Conservation (phyloP, 2,888 invertebrate genomes). For the Ditula angustiorana region DNA sequence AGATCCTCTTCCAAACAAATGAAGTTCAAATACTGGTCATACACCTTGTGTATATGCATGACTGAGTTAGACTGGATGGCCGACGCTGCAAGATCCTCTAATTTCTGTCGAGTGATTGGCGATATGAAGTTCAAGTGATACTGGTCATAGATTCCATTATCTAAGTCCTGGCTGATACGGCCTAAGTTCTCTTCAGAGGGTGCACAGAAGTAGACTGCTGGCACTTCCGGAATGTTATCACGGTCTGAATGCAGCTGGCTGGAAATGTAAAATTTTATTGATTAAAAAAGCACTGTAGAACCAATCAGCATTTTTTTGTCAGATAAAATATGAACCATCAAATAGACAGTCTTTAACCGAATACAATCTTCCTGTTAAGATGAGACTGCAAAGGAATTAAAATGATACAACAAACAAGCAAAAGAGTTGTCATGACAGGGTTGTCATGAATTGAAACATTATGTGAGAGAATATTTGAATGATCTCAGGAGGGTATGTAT, state of each 20-base stretch:
- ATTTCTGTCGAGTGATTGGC: conserved; percentile 95
- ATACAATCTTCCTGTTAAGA: too few relatives aligned
- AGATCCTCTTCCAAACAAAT: conserved; percentile 99
- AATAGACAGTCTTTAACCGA: too few relatives aligned
- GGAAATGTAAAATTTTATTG: conserved; percentile 48
- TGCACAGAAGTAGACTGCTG: conserved; percentile 98
- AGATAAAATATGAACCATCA: too few relatives aligned
- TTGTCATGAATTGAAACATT: too few relatives aligned
- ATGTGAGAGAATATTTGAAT: too few relatives aligned
- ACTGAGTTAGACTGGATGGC: conserved; percentile 96
- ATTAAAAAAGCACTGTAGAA: too few relatives aligned
- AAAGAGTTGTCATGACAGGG: too few relatives aligned
- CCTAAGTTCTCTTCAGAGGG: conserved; percentile 98
- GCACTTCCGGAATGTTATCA: conserved; percentile 98
- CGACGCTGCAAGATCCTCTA: conserved; percentile 97
- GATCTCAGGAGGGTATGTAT: too few relatives aligned
- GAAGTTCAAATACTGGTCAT: conserved; percentile 99
- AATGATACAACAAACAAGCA: too few relatives aligned
- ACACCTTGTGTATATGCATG: conserved; percentile 97
- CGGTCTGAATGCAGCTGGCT: conserved; percentile 95
- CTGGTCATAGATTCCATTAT: conserved; percentile 95
- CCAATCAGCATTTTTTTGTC: too few relatives aligned
- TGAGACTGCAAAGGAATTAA: not conserved
- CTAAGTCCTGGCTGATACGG: conserved; percentile 95
- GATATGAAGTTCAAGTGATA: conserved; percentile 99